Evolutionary conservation across 2,797 vertebrate species (phyloP), one percentile per base, ranked within the genome.

Genomic region (Pelochelys cantorii): DNA sequence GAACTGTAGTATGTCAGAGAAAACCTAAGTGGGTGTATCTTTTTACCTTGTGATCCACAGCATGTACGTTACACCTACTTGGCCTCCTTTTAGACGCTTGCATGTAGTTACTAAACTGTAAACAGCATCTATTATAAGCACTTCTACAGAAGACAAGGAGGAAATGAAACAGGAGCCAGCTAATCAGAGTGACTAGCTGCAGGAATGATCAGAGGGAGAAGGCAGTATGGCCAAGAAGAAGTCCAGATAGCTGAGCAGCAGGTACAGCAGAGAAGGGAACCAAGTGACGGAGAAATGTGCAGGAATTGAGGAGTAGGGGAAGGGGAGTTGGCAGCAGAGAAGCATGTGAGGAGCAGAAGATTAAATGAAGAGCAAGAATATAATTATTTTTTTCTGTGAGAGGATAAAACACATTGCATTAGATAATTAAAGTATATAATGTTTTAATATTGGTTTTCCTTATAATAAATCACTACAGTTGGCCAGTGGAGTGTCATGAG

Each of bases 151-250:
- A 42, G 37, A 42, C 12, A 25, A 74, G 86, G 59, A 82, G 1
- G 59, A 9, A 87, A 59, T 3, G 79, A 90, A 90, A 59, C 31
- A 31, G 25, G 7, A 0, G 0, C 81, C 9, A 0, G 0, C 17
- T 84, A 31, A 62, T 29, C 25, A 81, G 65, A 85, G 31, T 11
- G 81, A 25, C 65, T 71, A 62, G 83, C 54, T 83, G 4, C 11
- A 55, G 84, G 55, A 86, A 77, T 25, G 5, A 29, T 77, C 55
- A 79, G 86, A 87, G 27, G 31, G n/a, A 90, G 83, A 93, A 22
- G 8, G 7, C 13, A 55, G 17, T 15, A 2, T 83, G 55, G 78
- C 55, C 85, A 74, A 55, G 5, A 10, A 42, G 22, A 84, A 88
- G 1, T 3, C 82, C 79, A 54, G 79, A 77, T 27, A 1, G 52